Conservation (phyloP, 1,140 invertebrate species). For the Olivierus martensii region DNA sequence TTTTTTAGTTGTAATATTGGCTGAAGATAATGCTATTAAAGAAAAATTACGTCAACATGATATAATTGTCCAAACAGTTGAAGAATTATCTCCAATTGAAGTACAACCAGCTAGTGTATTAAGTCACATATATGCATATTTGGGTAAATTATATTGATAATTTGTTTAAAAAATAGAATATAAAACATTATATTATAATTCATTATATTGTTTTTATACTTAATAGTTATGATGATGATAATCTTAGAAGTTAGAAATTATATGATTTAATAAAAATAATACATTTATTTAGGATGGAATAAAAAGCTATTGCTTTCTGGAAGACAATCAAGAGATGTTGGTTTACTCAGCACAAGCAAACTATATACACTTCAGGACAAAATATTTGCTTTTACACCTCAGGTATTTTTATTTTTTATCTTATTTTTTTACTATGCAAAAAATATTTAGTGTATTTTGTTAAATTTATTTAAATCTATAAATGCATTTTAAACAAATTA, state of each 20-base stretch:
- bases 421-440: no score
- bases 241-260: no score
- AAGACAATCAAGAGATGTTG: slow-evolving; percentile 86
- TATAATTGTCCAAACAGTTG: slow-evolving; percentile 83
- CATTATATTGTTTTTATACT: no score
- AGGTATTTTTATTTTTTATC: slow-evolving; percentile 46
- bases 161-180: no score
- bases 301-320: slow-evolving; percentile 85
- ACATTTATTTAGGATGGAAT: slow-evolving; percentile 46
- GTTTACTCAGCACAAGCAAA: slow-evolving; percentile 96
- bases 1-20: slow-evolving; percentile 73
- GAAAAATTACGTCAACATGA: slow-evolving; percentile 78
- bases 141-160: slow-evolving; percentile 56
- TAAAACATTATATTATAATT: no score
- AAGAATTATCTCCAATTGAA: slow-evolving; percentile 85
- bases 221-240: no score
- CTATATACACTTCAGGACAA: slow-evolving; percentile 89
- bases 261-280: no score
- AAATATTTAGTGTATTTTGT: no score
- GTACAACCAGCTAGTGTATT: slow-evolving; percentile 89
- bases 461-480: no score
- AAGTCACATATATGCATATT: slow-evolving; percentile 85
- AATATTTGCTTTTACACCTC: slow-evolving; percentile 96
- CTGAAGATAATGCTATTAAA: slow-evolving; percentile 79
- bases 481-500: no score